These are phyloP conservation scores for Xylocopa sonorina DNA, from an alignment of 1,140 invertebrate genomes.

Conservation along the genomic window DNA sequence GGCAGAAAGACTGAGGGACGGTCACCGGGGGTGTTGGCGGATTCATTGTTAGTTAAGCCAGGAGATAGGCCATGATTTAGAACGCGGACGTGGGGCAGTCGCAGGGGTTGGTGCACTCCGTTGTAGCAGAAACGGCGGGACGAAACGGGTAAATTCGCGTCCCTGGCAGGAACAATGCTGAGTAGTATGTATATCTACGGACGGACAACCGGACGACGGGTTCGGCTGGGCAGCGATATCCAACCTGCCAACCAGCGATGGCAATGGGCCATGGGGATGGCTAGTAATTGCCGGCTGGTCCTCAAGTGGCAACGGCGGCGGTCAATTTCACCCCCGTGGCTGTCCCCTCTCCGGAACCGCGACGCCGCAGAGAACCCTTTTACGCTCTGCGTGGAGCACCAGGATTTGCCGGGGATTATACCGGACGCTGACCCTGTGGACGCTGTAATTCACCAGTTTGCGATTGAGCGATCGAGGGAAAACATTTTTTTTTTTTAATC, in stretches of 20 bases:
- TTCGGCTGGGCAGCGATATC: conserved; percentile 57
- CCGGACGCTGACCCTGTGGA: conserved; percentile 37
- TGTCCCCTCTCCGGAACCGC: conserved; percentile 52
- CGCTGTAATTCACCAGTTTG: conserved; percentile 56
- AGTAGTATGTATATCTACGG: conserved; percentile 63
- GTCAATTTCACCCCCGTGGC: conserved; percentile 69
- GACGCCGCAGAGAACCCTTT: conserved; percentile 65
- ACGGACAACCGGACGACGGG: conserved; percentile 51
- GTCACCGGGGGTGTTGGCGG: conserved; percentile 46
- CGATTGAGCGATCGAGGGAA: conserved; percentile 53
- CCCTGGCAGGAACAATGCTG: conserved; percentile 64
- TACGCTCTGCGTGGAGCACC: conserved; percentile 56
- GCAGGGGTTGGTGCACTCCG: background rate
- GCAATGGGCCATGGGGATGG: conserved; percentile 72
- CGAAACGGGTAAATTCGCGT: conserved; percentile 39
- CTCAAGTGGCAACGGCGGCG: conserved; percentile 71
- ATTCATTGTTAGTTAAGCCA: conserved; percentile 71
- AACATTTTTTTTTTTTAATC: too few relatives aligned
- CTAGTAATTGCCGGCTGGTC: conserved; percentile 69
- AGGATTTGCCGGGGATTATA: conserved; percentile 67
- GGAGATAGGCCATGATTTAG: conserved; percentile 71
- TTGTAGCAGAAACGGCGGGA: conserved; percentile 23
- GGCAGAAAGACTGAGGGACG: conserved; percentile 41
- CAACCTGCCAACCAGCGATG: conserved; percentile 63
- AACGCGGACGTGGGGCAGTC: conserved; percentile 47